phyloP scores from a whole-genome alignment of 2,797 vertebrate species.

The Prunella strophiata region DNA sequence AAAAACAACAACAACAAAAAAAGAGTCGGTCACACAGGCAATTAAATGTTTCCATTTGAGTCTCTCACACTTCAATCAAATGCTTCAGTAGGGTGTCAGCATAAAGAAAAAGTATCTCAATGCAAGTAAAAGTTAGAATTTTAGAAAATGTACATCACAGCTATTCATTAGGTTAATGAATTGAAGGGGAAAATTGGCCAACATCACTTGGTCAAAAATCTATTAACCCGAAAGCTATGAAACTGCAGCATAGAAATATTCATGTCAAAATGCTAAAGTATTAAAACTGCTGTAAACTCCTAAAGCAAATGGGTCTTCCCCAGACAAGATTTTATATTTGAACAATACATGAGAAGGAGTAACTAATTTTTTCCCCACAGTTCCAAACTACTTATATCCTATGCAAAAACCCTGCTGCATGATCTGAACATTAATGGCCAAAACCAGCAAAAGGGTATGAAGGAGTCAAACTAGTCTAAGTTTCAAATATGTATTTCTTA shows the following conservation, averaged over 20 bases:
- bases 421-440: background rate
- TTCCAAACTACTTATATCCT: background rate
- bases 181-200: background rate
- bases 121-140: background rate
- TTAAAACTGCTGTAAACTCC: background rate
- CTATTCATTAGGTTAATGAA: background rate
- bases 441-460: background rate
- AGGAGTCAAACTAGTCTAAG: background rate
- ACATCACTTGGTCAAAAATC: background rate
- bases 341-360: background rate
- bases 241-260: background rate
- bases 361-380: rapidly evolving
- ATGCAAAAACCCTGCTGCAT: background rate
- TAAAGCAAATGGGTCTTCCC: background rate
- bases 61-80: background rate
- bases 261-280: background rate
- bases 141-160: background rate
- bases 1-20: too few species aligned
- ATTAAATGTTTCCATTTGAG: background rate
- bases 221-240: background rate
- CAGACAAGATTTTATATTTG: background rate
- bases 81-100: background rate
- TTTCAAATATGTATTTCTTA: background rate
- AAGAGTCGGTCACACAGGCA: background rate
- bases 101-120: background rate